Evolutionary conservation across 2,113 vertebrate species (phyloP).

Genomic region (Cyprinodon variegatus): DNA sequence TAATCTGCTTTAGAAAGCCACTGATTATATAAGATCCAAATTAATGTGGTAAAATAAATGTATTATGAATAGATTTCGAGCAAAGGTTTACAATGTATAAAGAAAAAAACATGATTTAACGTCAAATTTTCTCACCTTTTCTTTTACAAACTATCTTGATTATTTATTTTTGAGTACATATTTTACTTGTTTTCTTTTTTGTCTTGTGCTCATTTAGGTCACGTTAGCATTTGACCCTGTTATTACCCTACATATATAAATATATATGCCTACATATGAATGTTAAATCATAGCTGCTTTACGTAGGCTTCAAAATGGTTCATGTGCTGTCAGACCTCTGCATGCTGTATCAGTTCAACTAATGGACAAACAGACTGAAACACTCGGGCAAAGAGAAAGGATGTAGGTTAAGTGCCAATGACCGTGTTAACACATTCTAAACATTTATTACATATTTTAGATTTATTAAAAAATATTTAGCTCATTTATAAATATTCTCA

Average conservation of each 20-base stretch:
- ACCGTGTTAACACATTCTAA: neutral
- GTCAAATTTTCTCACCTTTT: too few relatives aligned
- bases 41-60: too few relatives aligned
- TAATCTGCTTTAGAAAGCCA: too few relatives aligned
- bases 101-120: too few relatives aligned
- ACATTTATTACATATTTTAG: too few relatives aligned
- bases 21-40: too few relatives aligned
- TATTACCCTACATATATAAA: slow-evolving; percentile 2
- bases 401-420: slow-evolving; percentile 26
- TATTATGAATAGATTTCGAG: too few relatives aligned
- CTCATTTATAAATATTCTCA: too few relatives aligned
- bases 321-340: slow-evolving; percentile 53
- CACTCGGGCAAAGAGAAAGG: slow-evolving; percentile 2
- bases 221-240: slow-evolving; percentile 31
- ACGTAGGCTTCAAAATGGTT: slow-evolving; percentile 43
- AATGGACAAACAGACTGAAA: slow-evolving; percentile 55
- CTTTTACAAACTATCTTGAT: too few relatives aligned
- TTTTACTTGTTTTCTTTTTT: neutral
- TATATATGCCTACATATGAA: neutral
- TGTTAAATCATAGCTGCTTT: slow-evolving; percentile 44
- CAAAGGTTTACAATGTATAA: too few relatives aligned
- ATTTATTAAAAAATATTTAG: too few relatives aligned
- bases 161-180: neutral
- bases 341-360: slow-evolving; percentile 52
- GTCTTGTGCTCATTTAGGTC: slow-evolving; percentile 5